phyloP scores from a whole-genome alignment of 2,113 vertebrate species.

The Plectropomus leopardus region DNA sequence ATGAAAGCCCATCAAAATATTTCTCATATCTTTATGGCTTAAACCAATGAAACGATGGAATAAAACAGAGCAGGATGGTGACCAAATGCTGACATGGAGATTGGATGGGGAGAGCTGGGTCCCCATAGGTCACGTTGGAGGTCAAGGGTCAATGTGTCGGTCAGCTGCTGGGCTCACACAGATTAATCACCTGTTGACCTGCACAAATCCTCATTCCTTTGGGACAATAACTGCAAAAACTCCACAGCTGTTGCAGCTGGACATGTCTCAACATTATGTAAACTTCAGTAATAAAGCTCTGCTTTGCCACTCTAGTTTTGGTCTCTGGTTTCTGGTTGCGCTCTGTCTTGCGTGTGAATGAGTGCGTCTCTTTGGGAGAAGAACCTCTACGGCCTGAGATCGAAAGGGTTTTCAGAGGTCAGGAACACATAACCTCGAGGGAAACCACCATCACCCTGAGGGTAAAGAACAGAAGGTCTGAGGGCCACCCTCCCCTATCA shows the following conservation, averaged over 20 bases:
- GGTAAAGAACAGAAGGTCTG: slow-evolving; percentile 43
- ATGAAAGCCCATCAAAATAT: background rate
- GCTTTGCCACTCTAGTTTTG: background rate
- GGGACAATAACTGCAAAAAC: slow-evolving; percentile 30
- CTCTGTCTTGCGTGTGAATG: background rate
- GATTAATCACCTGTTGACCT: slow-evolving; percentile 64
- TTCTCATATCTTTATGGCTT: background rate
- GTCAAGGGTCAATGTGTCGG: slow-evolving; percentile 48
- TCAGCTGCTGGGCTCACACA: slow-evolving; percentile 43
- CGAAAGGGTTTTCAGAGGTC: slow-evolving; percentile 46
- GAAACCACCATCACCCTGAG: slow-evolving; percentile 28
- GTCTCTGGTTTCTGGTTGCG: background rate
- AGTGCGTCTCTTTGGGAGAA: background rate
- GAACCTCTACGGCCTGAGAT: slow-evolving; percentile 18
- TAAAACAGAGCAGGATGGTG: background rate
- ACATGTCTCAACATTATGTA: background rate
- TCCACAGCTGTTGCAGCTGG: slow-evolving; percentile 16
- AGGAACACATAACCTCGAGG: slow-evolving; percentile 38
- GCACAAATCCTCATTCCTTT: slow-evolving; percentile 20
- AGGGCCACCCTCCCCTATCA: slow-evolving; percentile 12
- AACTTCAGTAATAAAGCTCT: background rate
- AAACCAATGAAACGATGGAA: background rate
- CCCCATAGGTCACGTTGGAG: slow-evolving; percentile 49
- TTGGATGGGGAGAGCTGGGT: slow-evolving; percentile 1
- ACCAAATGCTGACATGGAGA: slow-evolving; percentile 29